Base-by-base conservation (phyloP, 2,888 invertebrate species). In the Drosophila niveifrons region DNA sequence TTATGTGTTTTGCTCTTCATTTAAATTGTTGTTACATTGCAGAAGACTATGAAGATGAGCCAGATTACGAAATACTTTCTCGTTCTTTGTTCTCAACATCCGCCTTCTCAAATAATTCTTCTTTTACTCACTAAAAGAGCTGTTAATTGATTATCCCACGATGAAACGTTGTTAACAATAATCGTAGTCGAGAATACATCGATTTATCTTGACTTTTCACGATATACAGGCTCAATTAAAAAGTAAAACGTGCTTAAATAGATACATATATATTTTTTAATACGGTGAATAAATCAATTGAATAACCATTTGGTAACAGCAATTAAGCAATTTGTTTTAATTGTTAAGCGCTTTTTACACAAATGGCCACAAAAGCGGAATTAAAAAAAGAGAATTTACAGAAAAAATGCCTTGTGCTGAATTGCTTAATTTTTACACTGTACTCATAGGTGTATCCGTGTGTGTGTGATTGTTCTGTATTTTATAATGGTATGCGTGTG, bases 361-460 rank as follows among this genome's bases (percentile, higher is more conserved):
- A 11, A 41, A 28, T 28, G 39, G 15, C 13, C 13, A 28, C 39
- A 17, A 36, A 58, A 58, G 48, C 15, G 6, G 7, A 29, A 69
- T 65, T 41, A 1, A 43, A 55, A 51, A 36, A 18, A 1, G 31
- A 31, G 10, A 3, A 17, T 57, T 9, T 48, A 41, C 64, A 56
- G 13, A 39, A 43, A 36, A 31, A 67, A 57, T 13, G 8, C 6
- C 15, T 8, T 57, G 28, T 53, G 44, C 63, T 70, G 46, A 66
- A 78, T 75, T 64, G 75, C 78, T 75, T 69, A 44, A 72, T 78
- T 72, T 64, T 63, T 17, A 11, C 43, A 47, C 13, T 7, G 34
- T 46, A 13, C 17, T 39, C n/a, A 11, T n/a, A 10, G n/a, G 36
- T 15, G 11, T 28, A 18, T 52, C 31, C 29, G 56, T 28, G 52